These are phyloP conservation scores for Leptinotarsa rubiginosa DNA, from an alignment of 2,888 invertebrate genomes.

Conservation along the genomic window DNA sequence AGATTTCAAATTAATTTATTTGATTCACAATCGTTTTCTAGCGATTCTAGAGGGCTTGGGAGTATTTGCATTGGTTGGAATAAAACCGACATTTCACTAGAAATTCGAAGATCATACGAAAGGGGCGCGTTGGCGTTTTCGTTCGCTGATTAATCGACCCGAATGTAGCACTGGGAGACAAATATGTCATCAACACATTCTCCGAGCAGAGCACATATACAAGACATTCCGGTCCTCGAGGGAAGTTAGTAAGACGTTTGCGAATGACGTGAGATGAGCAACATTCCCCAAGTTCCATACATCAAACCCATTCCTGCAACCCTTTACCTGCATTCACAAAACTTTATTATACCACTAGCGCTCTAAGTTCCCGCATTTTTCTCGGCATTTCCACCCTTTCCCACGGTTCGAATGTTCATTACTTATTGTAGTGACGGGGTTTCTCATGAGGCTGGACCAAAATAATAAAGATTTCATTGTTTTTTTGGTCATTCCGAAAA, in stretches of 20 bases:
- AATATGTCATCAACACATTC: conserved; percentile 65
- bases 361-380: conserved; percentile 32
- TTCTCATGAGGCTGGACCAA: no score
- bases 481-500: no score
- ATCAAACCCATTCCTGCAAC: conserved; percentile 63
- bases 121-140: conserved; percentile 38
- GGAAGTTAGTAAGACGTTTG: conserved; percentile 63
- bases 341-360: conserved; percentile 28
- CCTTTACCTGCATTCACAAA: conserved; percentile 51
- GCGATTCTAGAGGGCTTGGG: no score
- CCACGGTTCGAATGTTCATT: background rate
- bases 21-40: no score
- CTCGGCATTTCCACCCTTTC: background rate
- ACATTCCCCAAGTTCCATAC: conserved; percentile 65
- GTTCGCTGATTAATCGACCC: conserved; percentile 51
- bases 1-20: no score
- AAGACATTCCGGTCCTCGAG: conserved; percentile 60
- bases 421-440: no score
- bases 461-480: no score
- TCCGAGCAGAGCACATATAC: conserved; percentile 59
- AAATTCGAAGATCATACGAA: background rate
- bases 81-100: background rate
- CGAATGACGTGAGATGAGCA: conserved; percentile 61
- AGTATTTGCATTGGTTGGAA: no score
- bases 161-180: conserved; percentile 55